Evolutionary conservation across 2,888 invertebrate genomes (phyloP), one percentile per base, ranked within the genome.

Genomic region (Parnassius glacialis): DNA sequence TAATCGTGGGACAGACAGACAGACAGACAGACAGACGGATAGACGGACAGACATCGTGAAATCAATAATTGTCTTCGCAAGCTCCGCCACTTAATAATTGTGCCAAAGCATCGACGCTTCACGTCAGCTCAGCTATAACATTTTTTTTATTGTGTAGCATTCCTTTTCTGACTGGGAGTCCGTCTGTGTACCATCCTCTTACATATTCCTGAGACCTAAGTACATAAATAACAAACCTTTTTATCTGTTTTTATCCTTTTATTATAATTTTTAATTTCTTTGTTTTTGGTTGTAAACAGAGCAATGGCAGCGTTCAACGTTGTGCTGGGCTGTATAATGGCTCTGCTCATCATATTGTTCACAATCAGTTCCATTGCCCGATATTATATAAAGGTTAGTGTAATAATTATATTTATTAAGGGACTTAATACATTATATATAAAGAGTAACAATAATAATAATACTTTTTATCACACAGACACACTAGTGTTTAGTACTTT

Each of bases 301-400:
- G 76, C 68, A 63, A 92, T 92, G 92, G 79, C 90, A 66, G 85
- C 87, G 12, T 86, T 88, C 73, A 90, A 90, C 78, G 85, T 91
- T 20, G 80, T 90, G 10, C 71, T 92, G 64, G 91, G 87, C n/a
- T 92, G 91, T 67, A 83, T 90, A 64, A 91, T 92, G 92, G 91
- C 82, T 7, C 80, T 91, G 1, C 77, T 92, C 47, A 72, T 92
- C 55, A 84, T 92, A 67, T 70, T 92, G 43, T 93, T 85, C 77
- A 92, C 92, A 74, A 89, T 94, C 53, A 94, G 94, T 78, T 92
- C 93, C 51, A 90, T 87, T 12, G 94, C 94, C 57, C 93, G 95
- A 76, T 96, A 96, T 84, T 94, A 94, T 72, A 89, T 94, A 64
- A 96, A 96, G 87, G 92, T 92, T 64, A 61, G 59, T 54, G 25